Conservation (phyloP, 2,113 vertebrate genomes). For the Anthoscopus minutus region DNA sequence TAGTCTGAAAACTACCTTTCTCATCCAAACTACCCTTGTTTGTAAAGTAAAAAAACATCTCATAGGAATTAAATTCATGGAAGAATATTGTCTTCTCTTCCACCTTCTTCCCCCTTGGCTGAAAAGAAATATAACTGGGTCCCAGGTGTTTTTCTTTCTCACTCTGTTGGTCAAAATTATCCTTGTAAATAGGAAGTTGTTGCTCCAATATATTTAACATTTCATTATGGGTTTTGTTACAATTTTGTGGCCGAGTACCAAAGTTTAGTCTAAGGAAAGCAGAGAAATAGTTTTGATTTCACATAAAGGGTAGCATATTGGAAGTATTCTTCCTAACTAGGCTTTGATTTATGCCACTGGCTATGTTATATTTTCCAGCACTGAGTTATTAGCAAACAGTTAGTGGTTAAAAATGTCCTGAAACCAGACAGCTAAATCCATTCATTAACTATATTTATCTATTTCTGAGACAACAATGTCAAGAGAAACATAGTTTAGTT, state of each 20-base stretch:
- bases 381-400: neutral
- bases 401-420: conserved; percentile 1
- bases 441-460: neutral
- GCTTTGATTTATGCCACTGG: neutral
- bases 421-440: neutral
- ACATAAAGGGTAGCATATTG: neutral
- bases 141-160: neutral
- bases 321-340: neutral
- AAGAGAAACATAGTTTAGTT: neutral
- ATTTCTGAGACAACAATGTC: neutral
- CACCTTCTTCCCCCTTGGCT: neutral
- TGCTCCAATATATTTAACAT: neutral
- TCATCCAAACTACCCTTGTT: neutral
- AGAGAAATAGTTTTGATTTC: neutral
- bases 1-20: neutral
- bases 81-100: neutral
- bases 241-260: neutral
- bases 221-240: neutral
- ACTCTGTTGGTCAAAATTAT: neutral
- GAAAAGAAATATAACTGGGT: neutral
- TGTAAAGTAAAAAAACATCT: neutral
- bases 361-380: neutral
- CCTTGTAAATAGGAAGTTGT: neutral
- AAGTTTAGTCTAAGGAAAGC: neutral
- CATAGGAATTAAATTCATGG: neutral